phyloP scores from a whole-genome alignment of 2,113 vertebrate species.

The Naja naja region DNA sequence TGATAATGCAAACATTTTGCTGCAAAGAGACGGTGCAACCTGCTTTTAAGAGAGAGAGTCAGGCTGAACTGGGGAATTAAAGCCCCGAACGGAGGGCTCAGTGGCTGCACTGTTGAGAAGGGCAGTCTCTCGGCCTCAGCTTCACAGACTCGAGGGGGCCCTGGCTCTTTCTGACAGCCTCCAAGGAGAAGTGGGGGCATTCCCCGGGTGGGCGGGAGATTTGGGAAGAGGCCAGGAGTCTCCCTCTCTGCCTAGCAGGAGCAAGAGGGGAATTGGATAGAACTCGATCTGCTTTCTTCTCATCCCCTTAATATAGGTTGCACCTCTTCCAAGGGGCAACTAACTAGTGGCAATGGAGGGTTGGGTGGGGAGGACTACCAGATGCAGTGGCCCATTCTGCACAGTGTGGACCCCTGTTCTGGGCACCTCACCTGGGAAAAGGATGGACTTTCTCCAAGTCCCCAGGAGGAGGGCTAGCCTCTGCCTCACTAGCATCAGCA shows the following conservation, averaged over 20 bases:
- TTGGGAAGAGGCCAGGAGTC: not conserved
- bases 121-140: not conserved
- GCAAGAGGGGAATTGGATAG: not conserved
- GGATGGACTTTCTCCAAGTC: not conserved
- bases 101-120: not conserved
- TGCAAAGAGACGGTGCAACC: not conserved
- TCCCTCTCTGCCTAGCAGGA: not conserved
- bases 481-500: not conserved
- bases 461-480: not conserved
- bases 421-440: not conserved
- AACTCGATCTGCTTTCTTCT: not conserved
- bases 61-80: not conserved
- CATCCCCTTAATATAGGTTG: not conserved
- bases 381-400: not conserved
- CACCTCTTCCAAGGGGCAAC: not conserved
- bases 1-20: not conserved
- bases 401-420: not conserved
- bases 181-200: not conserved
- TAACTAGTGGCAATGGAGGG: not conserved
- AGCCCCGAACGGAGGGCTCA: not conserved
- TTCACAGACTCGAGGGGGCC: not conserved
- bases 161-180: not conserved
- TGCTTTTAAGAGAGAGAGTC: not conserved
- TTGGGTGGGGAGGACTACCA: not conserved
- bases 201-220: not conserved